phyloP scores from a whole-genome alignment of 2,888 invertebrate species.

The Eupsilia transversa region DNA sequence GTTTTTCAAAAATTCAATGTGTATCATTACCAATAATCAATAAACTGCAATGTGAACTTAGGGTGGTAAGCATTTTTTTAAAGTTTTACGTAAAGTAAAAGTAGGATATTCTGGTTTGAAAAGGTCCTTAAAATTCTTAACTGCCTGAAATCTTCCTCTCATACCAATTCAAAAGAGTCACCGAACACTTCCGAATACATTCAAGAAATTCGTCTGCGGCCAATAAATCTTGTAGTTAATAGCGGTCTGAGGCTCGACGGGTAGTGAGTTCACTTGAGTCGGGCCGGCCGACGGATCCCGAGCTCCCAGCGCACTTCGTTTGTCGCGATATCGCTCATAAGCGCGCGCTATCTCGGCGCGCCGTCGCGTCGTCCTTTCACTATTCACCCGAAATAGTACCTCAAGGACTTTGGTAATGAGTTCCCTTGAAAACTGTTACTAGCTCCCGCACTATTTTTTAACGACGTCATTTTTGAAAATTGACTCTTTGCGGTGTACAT shows the following conservation, averaged over 20 bases:
- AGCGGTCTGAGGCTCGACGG: conserved; percentile 48
- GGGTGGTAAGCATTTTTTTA: background rate
- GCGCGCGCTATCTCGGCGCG: conserved; percentile 84
- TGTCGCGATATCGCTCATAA: conserved; percentile 89
- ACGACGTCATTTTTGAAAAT: conserved; percentile 84
- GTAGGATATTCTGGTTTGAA: background rate
- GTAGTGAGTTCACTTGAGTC: conserved; percentile 49
- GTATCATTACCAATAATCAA: background rate
- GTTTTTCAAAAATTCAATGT: background rate
- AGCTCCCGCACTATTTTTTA: conserved; percentile 83
- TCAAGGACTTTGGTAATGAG: conserved; percentile 89
- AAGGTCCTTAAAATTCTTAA: background rate
- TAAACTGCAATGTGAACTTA: background rate
- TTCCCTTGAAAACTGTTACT: conserved; percentile 84
- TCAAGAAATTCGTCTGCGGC: conserved; percentile 50
- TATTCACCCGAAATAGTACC: conserved; percentile 89
- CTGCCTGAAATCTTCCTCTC: conserved; percentile 20
- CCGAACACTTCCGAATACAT: conserved; percentile 49
- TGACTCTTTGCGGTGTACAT: conserved; percentile 70
- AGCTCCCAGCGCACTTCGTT: conserved; percentile 82
- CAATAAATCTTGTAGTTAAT: conserved; percentile 64
- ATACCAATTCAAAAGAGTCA: conserved; percentile 30
- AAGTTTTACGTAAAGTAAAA: background rate
- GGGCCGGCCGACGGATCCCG: conserved; percentile 47
- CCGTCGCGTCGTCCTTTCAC: conserved; percentile 77